Evolutionary conservation across 2,888 invertebrate genomes (phyloP), one percentile per base, ranked within the genome.

Genomic region (Apodemia mormo): DNA sequence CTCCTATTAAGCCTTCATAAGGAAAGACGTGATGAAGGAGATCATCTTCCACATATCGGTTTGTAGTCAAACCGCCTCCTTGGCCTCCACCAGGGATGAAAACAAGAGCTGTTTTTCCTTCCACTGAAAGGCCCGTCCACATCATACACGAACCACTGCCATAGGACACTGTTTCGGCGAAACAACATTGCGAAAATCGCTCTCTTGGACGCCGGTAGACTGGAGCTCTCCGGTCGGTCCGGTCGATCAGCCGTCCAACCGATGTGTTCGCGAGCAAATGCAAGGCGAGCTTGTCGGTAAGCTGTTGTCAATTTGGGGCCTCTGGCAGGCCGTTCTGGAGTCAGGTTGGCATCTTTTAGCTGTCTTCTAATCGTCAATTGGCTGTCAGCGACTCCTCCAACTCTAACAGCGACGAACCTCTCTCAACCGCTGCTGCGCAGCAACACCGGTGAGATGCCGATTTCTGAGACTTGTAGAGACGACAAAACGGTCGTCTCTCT

Each of bases 191-290:
- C 12, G 68, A 54, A 29, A 56, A 56, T 61, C 68, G 58, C 61
- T 70, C 66, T 12, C 70, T 70, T 43, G 69, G 71, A 12, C 68
- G 29, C 68, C 69, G 65, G 66, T 72, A 74, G n/a, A 68, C 72
- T 52, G 52, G 65, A n/a, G 37, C 68, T 69, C 74, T 65, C 49
- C 71, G 30, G 68, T 71, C 70, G 49, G 71, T 12, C 54, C 22
- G 22, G 22, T 22, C 22, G 22, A 22, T 22, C 33, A n/a, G 12
- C 5, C 8, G 30, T 12, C 66, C 54, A 66, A 33, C n/a, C 52
- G 5, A 66, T 14, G 30, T 54, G n/a, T 52, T 66, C 52, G 7
- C 52, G 29, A 10, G 52, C 33, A 49, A 66, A 66, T 30, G 10
- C 10, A 52, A 66, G 54, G 12, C 66, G 33, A 30, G 52, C 30